Evolutionary conservation across 2,113 vertebrate genomes (phyloP), one percentile per base, ranked within the genome.

Genomic region (Paradisaea rubra): DNA sequence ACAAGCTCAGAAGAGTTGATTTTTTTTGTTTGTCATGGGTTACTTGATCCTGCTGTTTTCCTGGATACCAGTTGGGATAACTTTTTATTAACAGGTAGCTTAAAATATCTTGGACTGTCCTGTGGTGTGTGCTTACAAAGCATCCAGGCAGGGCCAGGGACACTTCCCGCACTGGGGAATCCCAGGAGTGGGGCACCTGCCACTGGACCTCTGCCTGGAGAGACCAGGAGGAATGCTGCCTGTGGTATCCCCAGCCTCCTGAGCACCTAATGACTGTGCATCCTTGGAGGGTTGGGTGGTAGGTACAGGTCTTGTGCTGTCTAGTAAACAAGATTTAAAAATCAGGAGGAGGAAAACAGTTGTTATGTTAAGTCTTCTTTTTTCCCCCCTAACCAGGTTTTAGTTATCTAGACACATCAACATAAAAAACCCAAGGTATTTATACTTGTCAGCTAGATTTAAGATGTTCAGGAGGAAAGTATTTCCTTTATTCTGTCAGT

Each of bases 81-180:
- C 20, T 56, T 53, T 39, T 93, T 63, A 42, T 59, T 3, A 9
- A 33, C 22, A 74, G 42, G 23, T 41, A 47, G 45, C 27, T 63
- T 65, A 37, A n/a, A 66, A n/a, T 66, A 76, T 20, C 15, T 86
- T 21, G 30, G 21, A 7, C 42, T 66, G 21, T 44, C 60, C 35
- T 35, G 15, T 0, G 0, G 30, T 13, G 7, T 3, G 3, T 31
- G 22, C 47, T 37, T 71, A 4, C 21, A 17, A 2, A 47, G 30
- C 5, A 10, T 22, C 18, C 37, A 35, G 59, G 39, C 49, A 54
- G 44, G 71, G 11, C 35, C 2, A 10, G 65, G 53, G 39, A 5
- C 5, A 13, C 23, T 44, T 60, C 28, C 25, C 2, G 0, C 2
- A 2, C 4, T 0, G 2, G 21, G 27, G 41, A 70, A 11, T 6